phyloP scores from a whole-genome alignment of 2,797 vertebrate species.

The Tolypeutes matacus region DNA sequence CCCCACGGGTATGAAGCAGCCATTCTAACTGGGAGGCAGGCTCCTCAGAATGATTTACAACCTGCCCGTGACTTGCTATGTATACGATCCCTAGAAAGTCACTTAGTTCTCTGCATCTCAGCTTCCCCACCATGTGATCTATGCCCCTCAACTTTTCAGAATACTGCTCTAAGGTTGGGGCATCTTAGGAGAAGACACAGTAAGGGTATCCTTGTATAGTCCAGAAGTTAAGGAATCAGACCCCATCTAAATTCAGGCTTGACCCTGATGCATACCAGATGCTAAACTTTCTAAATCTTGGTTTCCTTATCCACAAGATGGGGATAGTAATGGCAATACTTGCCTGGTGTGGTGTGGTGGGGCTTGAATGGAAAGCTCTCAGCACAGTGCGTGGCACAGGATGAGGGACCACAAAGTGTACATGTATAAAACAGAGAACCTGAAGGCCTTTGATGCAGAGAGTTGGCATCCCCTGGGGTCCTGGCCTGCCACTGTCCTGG shows the following conservation, averaged over 20 bases:
- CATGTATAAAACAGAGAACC: background rate
- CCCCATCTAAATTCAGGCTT: background rate
- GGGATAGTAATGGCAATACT: too few species aligned
- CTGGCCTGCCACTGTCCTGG: background rate
- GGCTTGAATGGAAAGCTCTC: background rate
- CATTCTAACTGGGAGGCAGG: background rate
- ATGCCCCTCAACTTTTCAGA: background rate
- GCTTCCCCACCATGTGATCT: background rate
- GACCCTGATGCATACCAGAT: background rate
- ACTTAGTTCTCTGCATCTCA: background rate
- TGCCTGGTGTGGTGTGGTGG: rapidly evolving
- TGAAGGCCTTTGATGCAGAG: background rate
- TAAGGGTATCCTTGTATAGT: background rate
- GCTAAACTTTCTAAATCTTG: background rate
- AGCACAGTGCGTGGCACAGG: background rate
- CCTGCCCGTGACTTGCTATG: background rate
- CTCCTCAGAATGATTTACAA: background rate
- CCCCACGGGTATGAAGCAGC: background rate
- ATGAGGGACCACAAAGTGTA: background rate
- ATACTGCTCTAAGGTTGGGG: background rate
- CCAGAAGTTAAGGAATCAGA: background rate
- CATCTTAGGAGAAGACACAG: background rate
- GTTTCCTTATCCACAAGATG: background rate
- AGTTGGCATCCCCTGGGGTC: background rate
- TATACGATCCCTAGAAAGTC: background rate